phyloP scores from a whole-genome alignment of 2,113 vertebrate species.

The Seriola dumerili region DNA sequence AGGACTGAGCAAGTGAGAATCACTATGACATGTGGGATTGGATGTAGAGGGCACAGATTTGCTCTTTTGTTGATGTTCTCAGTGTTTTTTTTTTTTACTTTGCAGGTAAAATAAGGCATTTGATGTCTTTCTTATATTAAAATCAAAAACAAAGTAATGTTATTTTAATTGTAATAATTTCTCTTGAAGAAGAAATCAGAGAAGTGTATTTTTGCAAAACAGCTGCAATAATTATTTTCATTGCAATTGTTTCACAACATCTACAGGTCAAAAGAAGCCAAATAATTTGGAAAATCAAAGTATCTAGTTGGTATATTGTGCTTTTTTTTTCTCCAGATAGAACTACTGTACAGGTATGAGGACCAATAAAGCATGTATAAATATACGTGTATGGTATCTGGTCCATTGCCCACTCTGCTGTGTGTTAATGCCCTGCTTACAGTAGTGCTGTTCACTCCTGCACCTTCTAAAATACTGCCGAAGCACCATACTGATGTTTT shows the following conservation, averaged over 20 bases:
- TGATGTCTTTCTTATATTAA: background rate
- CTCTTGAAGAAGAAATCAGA: background rate
- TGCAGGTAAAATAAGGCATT: constrained; percentile 9
- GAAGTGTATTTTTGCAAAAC: background rate
- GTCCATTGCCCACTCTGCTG: background rate
- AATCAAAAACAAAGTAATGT: background rate
- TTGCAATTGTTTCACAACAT: background rate
- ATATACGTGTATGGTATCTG: too few relatives aligned
- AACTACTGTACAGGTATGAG: background rate
- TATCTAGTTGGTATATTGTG: background rate
- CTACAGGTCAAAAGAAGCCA: background rate
- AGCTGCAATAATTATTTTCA: background rate
- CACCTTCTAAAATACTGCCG: background rate
- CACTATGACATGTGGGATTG: constrained; percentile 42
- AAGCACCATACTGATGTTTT: background rate
- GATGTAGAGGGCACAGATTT: constrained; percentile 20
- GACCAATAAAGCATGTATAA: background rate
- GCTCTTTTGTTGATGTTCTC: constrained; percentile 1
- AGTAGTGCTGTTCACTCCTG: background rate
- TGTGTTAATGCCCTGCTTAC: background rate
- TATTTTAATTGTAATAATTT: background rate
- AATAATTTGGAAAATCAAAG: background rate
- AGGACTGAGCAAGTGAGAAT: constrained; percentile 36
- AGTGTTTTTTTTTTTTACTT: background rate
- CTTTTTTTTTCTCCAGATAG: background rate